Evolutionary conservation across 2,113 vertebrate genomes (phyloP), one percentile per base, ranked within the genome.

Genomic region (Acrocephalus arundinaceus): DNA sequence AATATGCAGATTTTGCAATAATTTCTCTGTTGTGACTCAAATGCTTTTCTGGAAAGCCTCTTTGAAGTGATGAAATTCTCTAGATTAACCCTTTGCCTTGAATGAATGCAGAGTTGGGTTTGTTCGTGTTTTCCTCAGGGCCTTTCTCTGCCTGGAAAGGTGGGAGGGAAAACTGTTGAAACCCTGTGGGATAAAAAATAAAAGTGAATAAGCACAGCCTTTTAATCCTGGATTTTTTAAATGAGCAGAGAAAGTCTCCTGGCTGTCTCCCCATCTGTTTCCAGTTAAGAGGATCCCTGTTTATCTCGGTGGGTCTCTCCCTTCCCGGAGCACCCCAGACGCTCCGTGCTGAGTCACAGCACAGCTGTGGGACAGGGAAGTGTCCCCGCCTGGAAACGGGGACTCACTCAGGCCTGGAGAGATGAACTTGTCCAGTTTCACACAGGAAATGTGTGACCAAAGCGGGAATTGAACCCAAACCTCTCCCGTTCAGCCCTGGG

Each of bases 1-100:
- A 89, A 85, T 23, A 94, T 54, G 80, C 77, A 87, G 77, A 77
- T 96, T 95, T 95, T 96, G 95, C 94, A 95, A 95, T 89, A 83
- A 93, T 95, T 93, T 39, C 58, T 87, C 45, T 27, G 49, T 73
- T 90, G 54, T 5, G 28, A 86, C 80, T 87, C 52, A 78, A 78
- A 70, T 2, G 74, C 66, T 83, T 80, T 85, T 85, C 75, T 90
- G 91, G 85, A 92, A 80, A 87, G 71, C 45, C 20, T 51, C 31
- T 41, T 87, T 54, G 33, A 79, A 46, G 71, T 59, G 71, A 27
- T 70, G 91, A 87, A 93, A 75, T 35, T 12, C 72, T 33, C 37
- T 1, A 37, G 65, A 25, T 82, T 68, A 94, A 90, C 81, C 90
- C 82, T 80, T 94, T 41, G 59, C 39, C 6, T 70, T 73, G 65